Evolutionary conservation across 2,113 vertebrate genomes (phyloP), one percentile per base, ranked within the genome.

Genomic region (Sturnira hondurensis): DNA sequence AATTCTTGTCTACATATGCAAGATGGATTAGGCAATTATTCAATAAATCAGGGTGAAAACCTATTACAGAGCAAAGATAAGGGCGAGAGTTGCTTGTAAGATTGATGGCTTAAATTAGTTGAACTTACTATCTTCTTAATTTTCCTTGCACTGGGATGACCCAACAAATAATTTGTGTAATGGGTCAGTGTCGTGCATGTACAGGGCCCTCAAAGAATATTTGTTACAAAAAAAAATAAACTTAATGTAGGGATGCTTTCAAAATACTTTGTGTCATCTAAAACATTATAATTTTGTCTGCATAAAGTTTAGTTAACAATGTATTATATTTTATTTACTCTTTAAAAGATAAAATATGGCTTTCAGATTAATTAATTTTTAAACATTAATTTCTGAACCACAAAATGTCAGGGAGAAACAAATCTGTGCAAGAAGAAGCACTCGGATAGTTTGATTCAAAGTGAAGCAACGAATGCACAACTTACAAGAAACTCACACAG

Each of bases 11-110:
- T 93, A 82, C 41, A 87, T 70, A 95, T 92, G 68, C 67, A 95
- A 95, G 95, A 95, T 88, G 24, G 36, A 96, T 96, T 91, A 94
- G 45, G 81, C 19, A 96, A 97, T 95, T 89, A 95, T 93, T 54
- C 33, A 87, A 82, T 96, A 95, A 95, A 93, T 93, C 92, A 96
- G 58, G n/a, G 58, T 87, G 74, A 67, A 95, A 96, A 67, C 63
- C 15, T 54, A 87, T 92, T 88, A 95, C 14, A 82, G 80, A 95
- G 38, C 41, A 93, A 96, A 96, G 63, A 92, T 58, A 50, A 11
- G n/a, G 65, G 45, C 84, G 50, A 93, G 61, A 19, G 16, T 84
- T 88, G 19, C 91, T 96, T 83, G 67, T 92, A 92, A 93, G 94
- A 96, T 67, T 68, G 33, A 87, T 88, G 58, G 47, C 41, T 87